Base-by-base conservation (phyloP, 2,888 invertebrate genomes). In the Oligia latruncula region DNA sequence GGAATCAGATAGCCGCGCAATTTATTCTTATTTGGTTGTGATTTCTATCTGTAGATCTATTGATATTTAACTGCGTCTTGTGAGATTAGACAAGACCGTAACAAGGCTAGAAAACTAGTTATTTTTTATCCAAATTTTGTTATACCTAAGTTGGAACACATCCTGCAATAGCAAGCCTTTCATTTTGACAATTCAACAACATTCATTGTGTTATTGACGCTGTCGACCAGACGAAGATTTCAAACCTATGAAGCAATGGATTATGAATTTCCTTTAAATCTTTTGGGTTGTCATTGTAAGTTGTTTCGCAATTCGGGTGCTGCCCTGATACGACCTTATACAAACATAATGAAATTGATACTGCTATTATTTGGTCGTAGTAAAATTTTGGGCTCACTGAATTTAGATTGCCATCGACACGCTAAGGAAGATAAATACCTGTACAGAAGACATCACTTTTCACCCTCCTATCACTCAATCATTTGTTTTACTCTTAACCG, bases 1-100 rank as follows among this genome's bases (percentile, higher is more conserved):
- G 29, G 35, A 49, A 70, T 78, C 52, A 46, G 60, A 78, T 73
- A 83, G 6, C 62, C 20, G 17, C 17, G 17, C 60, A 73, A 73
- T 82, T 83, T 78, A 83, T 83, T 78, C 15, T 15, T 52, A 78
- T 78, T 73, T 83, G 4, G 4, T 71, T 71, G n/a, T 55, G 64
- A 65, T 70, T 65, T 52, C 35, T 76, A 76, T 76, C 60, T 74
- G 60, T 23, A n/a, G 43, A 52, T 65, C 40, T 15, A 82, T 77
- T 58, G 67, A 62, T 71, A 64, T 67, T 76, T 43, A 52, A 5
- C 46, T 15, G 23, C n/a, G 15, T 40, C 15, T 17, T 8, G 2
- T 29, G 1, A 62, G 66, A 71, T 71, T 46, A 71, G 17, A 82
- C 15, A 29, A 55, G 17, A 40, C 13, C 23, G 40, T 23, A 15